These are phyloP conservation scores for Crocuta crocuta DNA, from an alignment of 2,113 vertebrate species.

Conservation along the genomic window DNA sequence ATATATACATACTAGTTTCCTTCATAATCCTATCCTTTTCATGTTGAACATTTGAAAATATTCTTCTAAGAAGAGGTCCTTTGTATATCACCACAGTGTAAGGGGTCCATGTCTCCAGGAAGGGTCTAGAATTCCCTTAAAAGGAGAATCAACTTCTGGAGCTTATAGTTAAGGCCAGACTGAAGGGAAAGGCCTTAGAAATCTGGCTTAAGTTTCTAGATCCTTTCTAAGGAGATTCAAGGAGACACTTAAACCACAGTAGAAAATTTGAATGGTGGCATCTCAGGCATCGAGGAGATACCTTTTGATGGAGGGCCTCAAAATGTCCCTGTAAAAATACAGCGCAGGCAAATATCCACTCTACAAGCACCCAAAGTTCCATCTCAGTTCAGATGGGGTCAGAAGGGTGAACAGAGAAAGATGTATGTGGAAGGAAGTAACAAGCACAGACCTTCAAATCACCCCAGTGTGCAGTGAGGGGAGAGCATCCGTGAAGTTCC, in stretches of 20 bases:
- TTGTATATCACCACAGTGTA: background rate
- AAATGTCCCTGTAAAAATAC: background rate
- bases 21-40: background rate
- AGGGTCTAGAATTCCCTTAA: background rate
- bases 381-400: background rate
- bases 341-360: background rate
- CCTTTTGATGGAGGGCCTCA: background rate
- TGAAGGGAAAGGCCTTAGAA: background rate
- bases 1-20: background rate
- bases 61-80: background rate
- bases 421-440: background rate
- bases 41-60: background rate
- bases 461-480: fast-evolving
- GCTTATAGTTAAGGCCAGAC: background rate
- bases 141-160: too few species aligned
- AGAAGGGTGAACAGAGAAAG: background rate
- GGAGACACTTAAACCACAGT: background rate
- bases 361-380: background rate
- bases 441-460: background rate
- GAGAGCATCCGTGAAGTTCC: too few species aligned
- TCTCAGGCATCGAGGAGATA: background rate
- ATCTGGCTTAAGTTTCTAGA: background rate
- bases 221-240: background rate
- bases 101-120: background rate
- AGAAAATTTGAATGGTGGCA: background rate